phyloP scores from a whole-genome alignment of 2,113 vertebrate species.

The Cairina moschata region DNA sequence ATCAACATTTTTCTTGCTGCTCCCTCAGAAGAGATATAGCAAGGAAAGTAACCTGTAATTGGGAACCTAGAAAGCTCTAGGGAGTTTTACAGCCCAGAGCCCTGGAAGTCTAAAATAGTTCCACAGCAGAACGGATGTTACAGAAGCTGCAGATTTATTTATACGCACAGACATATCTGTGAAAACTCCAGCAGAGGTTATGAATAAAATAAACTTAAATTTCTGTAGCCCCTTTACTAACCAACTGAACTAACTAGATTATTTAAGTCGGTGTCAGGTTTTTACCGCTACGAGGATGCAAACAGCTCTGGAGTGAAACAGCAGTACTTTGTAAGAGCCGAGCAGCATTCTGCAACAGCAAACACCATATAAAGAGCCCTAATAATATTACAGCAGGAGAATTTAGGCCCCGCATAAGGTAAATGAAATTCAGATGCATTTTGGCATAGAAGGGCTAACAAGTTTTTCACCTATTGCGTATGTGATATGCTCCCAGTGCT shows the following conservation, averaged over 20 bases:
- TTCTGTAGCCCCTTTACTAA: not conserved
- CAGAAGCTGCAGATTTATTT: not conserved
- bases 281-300: not conserved
- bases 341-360: not conserved
- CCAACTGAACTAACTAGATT: not conserved
- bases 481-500: not conserved
- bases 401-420: not conserved
- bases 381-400: not conserved
- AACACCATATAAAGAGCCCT: not conserved
- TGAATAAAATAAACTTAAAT: not conserved
- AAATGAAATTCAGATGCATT: not conserved
- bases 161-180: not conserved
- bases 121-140: not conserved
- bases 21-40: not conserved
- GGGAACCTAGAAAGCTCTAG: not conserved
- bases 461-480: not conserved
- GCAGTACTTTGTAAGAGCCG: not conserved
- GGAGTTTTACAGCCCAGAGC: not conserved
- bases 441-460: not conserved
- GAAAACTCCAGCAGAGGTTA: not conserved
- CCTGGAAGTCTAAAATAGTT: not conserved
- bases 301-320: not conserved
- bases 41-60: not conserved
- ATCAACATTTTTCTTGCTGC: slow-evolving; percentile 5
- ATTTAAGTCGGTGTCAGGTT: not conserved